Evolutionary conservation across 92 coral and sea anemone genomes (phyloP), one percentile per base, ranked within the genome.

Genomic region (Epizoanthus stellaris): DNA sequence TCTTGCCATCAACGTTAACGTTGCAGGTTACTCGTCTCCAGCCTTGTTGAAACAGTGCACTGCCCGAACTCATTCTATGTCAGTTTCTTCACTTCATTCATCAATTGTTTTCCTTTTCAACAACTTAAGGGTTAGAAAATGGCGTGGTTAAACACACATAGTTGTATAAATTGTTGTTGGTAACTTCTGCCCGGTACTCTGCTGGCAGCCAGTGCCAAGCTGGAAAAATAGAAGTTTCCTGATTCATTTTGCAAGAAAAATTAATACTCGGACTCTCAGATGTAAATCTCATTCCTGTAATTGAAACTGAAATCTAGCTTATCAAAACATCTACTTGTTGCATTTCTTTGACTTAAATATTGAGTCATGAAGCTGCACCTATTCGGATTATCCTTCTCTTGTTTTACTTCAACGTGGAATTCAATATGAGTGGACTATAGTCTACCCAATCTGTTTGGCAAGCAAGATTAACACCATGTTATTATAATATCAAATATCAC

Each of bases 101-200:
- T 23, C 39, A 23, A 14, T 5, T 3, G 34, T 16, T 3, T 21
- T 34, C 21, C 39, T 66, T 30, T 66, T 34, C 70, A 66, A 25
- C 1, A 66, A 34, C 38, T 14, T 16, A 0, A 14, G 13, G 38
- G 69, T 11, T 34, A 9, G 67, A 25, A 23, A 8, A 64, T 9
- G 13, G 4, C 36, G 38, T 10, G 70, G 8, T 66, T 66, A 12
- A 25, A 12, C 76, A 71, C 40, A 49, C 20, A n/a, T 38, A 19
- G 3, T 30, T 34, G 73, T 25, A 68, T 0, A 19, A 4, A 9
- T 36, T 3, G 73, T 1, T 68, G 23, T 68, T 38, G 77, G 77
- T 47, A 73, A 77, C 30, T 63, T 79, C 83, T 79, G 83, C 83
- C 67, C 72, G 30, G 71, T 70, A 79, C 71, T 42, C 83, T 53